Base-by-base conservation (phyloP, 2,888 invertebrate genomes). In the Drosophila cognata region DNA sequence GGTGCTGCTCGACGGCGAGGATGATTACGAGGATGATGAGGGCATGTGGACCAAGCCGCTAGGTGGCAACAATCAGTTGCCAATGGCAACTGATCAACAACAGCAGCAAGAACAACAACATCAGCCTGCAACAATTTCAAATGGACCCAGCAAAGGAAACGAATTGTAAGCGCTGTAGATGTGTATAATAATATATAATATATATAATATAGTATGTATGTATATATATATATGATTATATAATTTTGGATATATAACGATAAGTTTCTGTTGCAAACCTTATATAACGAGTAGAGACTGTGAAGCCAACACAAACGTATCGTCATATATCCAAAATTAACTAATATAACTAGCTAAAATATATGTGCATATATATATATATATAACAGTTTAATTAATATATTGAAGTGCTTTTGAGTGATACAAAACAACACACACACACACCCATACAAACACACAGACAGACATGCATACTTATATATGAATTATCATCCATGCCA, bases 41-140 rank as follows among this genome's bases (percentile, higher is more conserved):
- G 92, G 92, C 60, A 92, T 92, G 91, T 92, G 92, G 92, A 92
- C 92, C 31, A 92, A 92, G 64, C 91, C 92, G n/a, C 65, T 92
- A 29, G 91, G 91, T n/a, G 81, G 74, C 55, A 82, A 74, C 61
- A 79, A 74, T 58, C 35, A 52, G 28, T 35, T 75, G 41, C 65
- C 69, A 16, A 69, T 63, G 35, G 25, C 73, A n/a, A 65, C 81
- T 8, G 74, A 79, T n/a, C 55, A 69, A 18, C 29, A 68, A n/a
- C 74, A 70, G n/a, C 21, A 70, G 13, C 33, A 64, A 16, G 53
- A 67, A 11, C 36, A 67, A 25, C 56, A 71, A 16, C 41, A 68
- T 10, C 75, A 66, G 38, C 21, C 72, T 33, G 50, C 72, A 4
- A 35, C 79, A 29, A 67, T 81, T 33, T 72, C 80, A 31, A 92